Base-by-base conservation (phyloP, 2,888 invertebrate species). In the Nasonovia ribisnigri region DNA sequence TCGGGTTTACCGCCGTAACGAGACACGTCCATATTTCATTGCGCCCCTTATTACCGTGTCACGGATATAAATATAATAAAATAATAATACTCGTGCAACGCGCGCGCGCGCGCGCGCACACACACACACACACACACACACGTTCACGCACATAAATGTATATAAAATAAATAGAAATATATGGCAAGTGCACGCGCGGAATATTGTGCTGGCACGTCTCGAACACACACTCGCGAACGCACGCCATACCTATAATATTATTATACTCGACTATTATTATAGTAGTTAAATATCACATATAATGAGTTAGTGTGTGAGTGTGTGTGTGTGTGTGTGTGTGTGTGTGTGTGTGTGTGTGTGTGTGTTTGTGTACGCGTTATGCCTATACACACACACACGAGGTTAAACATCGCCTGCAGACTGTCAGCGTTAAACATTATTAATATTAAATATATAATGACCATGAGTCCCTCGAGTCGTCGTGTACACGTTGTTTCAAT, bases 361-460 rank as follows among this genome's bases (percentile, higher is more conserved):
- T 54, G 24, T 24, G 24, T 24, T 5, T 54, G 54, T 54, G 54
- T 54, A 54, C 24, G 43, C 84, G 8, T 54, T 57, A 57, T 57
- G 57, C 57, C 57, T 57, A 57, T 26, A 10, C 57, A 8, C 57
- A 24, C 24, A 24, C 54, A 54, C 54, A 84, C 88, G 88, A 54
- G 36, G 88, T 54, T 36, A 88, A 88, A 88, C 54, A 54, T 88
- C 36, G 88, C 36, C 88, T n/a, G 51, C 88, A 54, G 51, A 42
- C 88, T 88, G 87, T 87, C 87, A 51, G 87, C 48, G 5, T 86
- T 86, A 16, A 29, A 29, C 24, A 48, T 86, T 86, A 46, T 43
- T 86, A 16, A 86, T 86, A 86, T 86, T 46, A 86, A 77, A 86
- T 29, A 43, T 86, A 48, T 86, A 46, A 86, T 46, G 46, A 46